Base-by-base conservation (phyloP, 2,888 invertebrate species). In the Pardosa pseudoannulata region DNA sequence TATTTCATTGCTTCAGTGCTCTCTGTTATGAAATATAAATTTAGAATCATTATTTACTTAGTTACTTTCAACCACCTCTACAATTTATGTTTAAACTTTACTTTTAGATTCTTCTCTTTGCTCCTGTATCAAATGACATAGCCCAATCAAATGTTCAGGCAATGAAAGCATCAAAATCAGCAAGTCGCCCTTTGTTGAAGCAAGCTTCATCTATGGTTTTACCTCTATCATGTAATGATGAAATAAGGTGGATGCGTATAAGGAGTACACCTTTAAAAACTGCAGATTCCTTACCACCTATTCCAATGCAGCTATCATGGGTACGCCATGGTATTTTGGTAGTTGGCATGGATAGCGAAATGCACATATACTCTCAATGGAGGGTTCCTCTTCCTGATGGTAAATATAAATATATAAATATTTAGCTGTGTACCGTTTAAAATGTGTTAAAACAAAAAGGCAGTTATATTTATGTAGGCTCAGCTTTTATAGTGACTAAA, bases 311-410 rank as follows among this genome's bases (percentile, higher is more conserved):
- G 91, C 96, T 99, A 90, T 98, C 98, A 0, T 99, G 99, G 99
- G 98, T 99, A 0, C 94, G 99, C 29, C 99, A 99, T 91, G 99
- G 99, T 0, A 97, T 99, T 89, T 93, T 99, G 0, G 97, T 99
- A 0, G 98, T 99, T 0, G 99, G 99, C 1, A 98, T 99, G 98
- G 98, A 99, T 91, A 98, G 98, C 1, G 99, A 99, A 92, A 98
- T 99, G 98, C 98, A 99, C 90, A 98, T 99, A 0, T 99, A 98
- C 91, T 98, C 98, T 0, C 99, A 99, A 91, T 99, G 99, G 99
- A 90, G 90, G 80, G 76, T 79, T 7, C 87, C 79, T 72, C 67
- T 72, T 13, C 67, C 68, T 13, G 68, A 71, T 79, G 72, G 75
- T 79, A 36, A 56, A 36, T 27, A 5, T 79, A n/a, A n/a, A n/a